Conservation (phyloP, 2,888 invertebrate genomes). For the Papilio gigon region DNA sequence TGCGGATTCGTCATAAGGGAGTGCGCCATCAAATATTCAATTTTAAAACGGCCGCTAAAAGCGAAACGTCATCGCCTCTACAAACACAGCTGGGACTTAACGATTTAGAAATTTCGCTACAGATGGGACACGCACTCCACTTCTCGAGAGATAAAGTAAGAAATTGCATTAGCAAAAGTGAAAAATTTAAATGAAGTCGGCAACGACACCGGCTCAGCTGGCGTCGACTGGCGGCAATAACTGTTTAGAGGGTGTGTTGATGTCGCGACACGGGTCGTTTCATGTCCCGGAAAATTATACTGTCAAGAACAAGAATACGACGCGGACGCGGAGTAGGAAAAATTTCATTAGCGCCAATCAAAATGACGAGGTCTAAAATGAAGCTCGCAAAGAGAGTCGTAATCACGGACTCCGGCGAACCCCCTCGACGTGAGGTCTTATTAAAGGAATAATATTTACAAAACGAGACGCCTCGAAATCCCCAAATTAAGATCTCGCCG, state of each 20-base stretch:
- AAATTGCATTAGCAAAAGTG: constrained; percentile 80
- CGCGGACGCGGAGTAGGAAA: constrained; percentile 76
- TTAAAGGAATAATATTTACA: constrained; percentile 84
- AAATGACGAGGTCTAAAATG: constrained; percentile 82
- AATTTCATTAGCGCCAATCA: constrained; percentile 83
- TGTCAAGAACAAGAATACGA: constrained; percentile 81
- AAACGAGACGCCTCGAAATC: constrained; percentile 83
- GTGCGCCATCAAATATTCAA: constrained; percentile 82
- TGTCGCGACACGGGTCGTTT: constrained; percentile 70
- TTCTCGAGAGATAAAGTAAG: constrained; percentile 73
- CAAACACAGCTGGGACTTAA: constrained; percentile 79
- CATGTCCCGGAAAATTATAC: constrained; percentile 74
- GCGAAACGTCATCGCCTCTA: constrained; percentile 80
- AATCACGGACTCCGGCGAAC: constrained; percentile 81
- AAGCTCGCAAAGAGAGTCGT: constrained; percentile 81
- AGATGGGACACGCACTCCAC: constrained; percentile 79
- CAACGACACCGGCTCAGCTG: constrained; percentile 72
- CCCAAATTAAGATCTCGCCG: constrained; percentile 83
- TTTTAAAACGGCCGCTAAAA: constrained; percentile 83
- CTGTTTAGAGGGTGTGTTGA: constrained; percentile 73
- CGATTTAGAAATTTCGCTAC: constrained; percentile 80
- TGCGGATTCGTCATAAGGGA: constrained; percentile 79
- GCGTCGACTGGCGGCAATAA: constrained; percentile 69
- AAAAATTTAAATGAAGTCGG: constrained; percentile 76
- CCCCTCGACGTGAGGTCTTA: constrained; percentile 82